Evolutionary conservation across 2,113 vertebrate genomes (phyloP).

Genomic region (Lepus americanus): DNA sequence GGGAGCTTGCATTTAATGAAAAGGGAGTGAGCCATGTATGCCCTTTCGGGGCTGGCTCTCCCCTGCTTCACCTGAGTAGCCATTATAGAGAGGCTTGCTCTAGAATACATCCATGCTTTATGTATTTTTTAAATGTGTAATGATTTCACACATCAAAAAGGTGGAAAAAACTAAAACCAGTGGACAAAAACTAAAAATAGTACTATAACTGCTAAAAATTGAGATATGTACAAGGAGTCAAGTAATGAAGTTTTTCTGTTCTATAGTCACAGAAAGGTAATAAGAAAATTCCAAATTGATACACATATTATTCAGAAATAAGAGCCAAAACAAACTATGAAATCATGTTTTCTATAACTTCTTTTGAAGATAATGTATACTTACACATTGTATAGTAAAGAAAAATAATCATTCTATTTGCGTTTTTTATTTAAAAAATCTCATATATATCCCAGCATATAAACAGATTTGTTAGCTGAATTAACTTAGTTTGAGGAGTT

Average conservation of each 20-base stretch:
- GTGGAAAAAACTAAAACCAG: background rate
- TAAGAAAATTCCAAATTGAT: slow-evolving; percentile 22
- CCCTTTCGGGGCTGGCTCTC: background rate
- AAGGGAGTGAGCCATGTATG: background rate
- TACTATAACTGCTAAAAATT: slow-evolving; percentile 20
- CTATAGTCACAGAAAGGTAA: background rate
- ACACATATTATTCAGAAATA: slow-evolving; percentile 28
- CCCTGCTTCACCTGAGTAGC: background rate
- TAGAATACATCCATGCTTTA: background rate
- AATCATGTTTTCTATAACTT: background rate
- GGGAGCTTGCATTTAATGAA: background rate
- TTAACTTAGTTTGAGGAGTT: slow-evolving; percentile 16
- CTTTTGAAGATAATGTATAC: background rate
- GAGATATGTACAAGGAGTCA: background rate
- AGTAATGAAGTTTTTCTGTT: background rate
- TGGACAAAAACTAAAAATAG: slow-evolving; percentile 3
- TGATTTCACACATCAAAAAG: background rate
- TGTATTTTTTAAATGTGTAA: background rate
- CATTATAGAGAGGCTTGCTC: background rate
- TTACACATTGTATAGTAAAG: slow-evolving; percentile 6
- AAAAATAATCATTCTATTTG: slow-evolving; percentile 29
- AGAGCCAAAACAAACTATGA: slow-evolving; percentile 10
- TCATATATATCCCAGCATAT: background rate
- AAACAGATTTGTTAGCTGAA: background rate
- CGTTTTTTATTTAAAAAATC: slow-evolving; percentile 17